phyloP scores from a whole-genome alignment of 2,113 vertebrate species.

The Megalops atlanticus region DNA sequence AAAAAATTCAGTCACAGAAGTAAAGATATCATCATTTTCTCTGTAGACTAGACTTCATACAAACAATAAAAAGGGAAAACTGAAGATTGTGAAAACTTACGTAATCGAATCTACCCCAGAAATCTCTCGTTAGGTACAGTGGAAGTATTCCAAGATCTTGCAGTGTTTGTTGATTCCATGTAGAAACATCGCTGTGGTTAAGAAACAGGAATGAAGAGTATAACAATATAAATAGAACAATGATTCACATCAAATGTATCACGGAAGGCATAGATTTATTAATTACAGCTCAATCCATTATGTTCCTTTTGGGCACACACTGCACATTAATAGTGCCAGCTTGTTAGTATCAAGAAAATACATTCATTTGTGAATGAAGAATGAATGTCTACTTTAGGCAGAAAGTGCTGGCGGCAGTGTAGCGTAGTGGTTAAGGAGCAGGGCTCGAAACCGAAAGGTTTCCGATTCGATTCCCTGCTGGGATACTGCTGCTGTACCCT shows the following conservation, averaged over 20 bases:
- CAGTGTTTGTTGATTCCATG: constrained; percentile 44
- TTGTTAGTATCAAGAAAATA: too few relatives aligned
- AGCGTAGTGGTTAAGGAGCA: too few relatives aligned
- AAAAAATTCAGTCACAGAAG: not conserved
- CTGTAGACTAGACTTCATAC: too few relatives aligned
- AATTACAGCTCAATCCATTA: too few relatives aligned
- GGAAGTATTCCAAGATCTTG: constrained; percentile 38
- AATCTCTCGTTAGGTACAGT: constrained; percentile 35
- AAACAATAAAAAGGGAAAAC: not conserved
- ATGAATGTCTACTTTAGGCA: not conserved
- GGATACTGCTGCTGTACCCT: too few relatives aligned
- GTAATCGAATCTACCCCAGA: constrained; percentile 31
- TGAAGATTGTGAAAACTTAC: not conserved
- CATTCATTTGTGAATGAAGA: too few relatives aligned
- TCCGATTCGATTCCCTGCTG: too few relatives aligned
- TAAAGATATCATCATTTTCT: not conserved
- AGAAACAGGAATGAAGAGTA: not conserved
- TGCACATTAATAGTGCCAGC: too few relatives aligned
- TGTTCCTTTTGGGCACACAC: too few relatives aligned
- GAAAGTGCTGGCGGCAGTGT: not conserved
- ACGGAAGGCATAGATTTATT: too few relatives aligned
- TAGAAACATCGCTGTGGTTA: constrained; percentile 12
- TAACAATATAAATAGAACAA: not conserved
- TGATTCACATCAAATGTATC: not conserved
- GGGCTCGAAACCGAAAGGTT: too few relatives aligned